Conservation (phyloP, 2,888 invertebrate genomes). For the Hedya salicella region DNA sequence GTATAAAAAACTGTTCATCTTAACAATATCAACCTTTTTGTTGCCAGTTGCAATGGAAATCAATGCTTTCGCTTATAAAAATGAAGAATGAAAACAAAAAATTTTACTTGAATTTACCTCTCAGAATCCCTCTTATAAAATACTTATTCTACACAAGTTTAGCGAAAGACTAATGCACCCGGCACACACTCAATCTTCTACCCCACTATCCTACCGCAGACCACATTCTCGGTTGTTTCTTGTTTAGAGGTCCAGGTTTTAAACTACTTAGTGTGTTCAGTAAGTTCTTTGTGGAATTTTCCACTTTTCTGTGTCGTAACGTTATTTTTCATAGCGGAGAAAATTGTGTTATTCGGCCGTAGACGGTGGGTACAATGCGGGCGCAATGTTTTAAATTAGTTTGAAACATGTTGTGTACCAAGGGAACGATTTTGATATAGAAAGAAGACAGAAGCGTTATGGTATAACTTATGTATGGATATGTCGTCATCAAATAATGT, state of each 20-base stretch:
- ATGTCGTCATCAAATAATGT: not conserved
- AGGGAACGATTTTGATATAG: not conserved
- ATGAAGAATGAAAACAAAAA: too few species aligned
- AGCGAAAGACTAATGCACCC: not conserved
- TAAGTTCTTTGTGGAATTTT: conserved; percentile 33
- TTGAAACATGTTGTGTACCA: conserved; percentile 3
- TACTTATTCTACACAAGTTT: not conserved
- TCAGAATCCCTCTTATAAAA: not conserved
- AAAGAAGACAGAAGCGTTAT: not conserved
- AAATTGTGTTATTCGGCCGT: conserved; percentile 36
- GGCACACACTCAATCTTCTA: conserved; percentile 5
- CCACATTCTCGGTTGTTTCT: conserved; percentile 16
- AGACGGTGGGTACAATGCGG: conserved; percentile 8
- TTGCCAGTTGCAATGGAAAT: too few species aligned
- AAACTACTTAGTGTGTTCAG: conserved; percentile 37
- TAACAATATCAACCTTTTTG: too few species aligned
- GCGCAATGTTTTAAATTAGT: conserved; percentile 18
- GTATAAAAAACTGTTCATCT: too few species aligned
- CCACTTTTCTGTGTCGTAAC: conserved; percentile 32
- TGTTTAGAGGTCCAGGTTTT: conserved; percentile 30
- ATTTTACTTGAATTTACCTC: too few species aligned
- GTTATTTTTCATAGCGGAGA: conserved; percentile 36
- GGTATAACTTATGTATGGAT: not conserved
- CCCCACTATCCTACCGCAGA: not conserved
- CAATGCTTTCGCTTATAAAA: too few species aligned